Percentiles rank a stretch among this genome's conserved stretches.
Evolutionary conservation across 64 coral and sea anemone genomes (phyloP).

Genomic region (Stylophora pistillata): DNA sequence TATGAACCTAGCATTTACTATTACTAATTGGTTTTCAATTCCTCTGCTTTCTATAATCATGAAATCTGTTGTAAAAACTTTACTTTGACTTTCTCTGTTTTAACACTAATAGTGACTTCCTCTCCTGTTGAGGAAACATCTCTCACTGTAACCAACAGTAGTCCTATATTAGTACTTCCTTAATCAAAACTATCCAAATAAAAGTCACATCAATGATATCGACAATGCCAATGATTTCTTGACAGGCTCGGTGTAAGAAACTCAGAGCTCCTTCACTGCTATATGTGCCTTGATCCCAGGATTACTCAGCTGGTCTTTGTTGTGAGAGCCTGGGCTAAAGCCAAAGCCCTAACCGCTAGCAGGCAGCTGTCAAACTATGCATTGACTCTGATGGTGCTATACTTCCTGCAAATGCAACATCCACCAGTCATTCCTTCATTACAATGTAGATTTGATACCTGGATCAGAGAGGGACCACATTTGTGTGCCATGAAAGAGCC

Average conservation of each 20-base stretch:
- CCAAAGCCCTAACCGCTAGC: conserved; percentile 59
- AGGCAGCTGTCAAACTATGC: conserved; percentile 86
- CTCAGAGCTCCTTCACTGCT: conserved; percentile 65
- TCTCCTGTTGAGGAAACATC: too few species aligned
- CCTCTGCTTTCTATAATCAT: too few species aligned
- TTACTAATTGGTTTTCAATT: too few species aligned
- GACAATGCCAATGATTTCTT: background rate
- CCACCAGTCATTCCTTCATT: conserved; percentile 85
- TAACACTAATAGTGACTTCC: too few species aligned
- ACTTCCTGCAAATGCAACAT: conserved; percentile 73
- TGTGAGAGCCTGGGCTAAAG: conserved; percentile 87
- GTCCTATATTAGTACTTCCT: too few species aligned
- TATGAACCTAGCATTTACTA: too few species aligned
- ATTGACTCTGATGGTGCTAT: conserved; percentile 76
- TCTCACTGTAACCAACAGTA: too few species aligned
- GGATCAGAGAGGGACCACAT: conserved; percentile 6
- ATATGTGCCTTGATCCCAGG: conserved; percentile 71
- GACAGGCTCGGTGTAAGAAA: conserved; percentile 80
- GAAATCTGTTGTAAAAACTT: too few species aligned
- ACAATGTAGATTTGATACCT: conserved; percentile 44
- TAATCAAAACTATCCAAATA: too few species aligned
- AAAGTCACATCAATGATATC: too few species aligned
- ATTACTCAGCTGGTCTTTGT: conserved; percentile 67
- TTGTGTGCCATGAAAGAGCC: background rate
- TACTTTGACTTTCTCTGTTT: too few species aligned